Evolutionary conservation across 2,888 invertebrate genomes (phyloP), one percentile per base, ranked within the genome.

Genomic region (Pterostichus madidus): DNA sequence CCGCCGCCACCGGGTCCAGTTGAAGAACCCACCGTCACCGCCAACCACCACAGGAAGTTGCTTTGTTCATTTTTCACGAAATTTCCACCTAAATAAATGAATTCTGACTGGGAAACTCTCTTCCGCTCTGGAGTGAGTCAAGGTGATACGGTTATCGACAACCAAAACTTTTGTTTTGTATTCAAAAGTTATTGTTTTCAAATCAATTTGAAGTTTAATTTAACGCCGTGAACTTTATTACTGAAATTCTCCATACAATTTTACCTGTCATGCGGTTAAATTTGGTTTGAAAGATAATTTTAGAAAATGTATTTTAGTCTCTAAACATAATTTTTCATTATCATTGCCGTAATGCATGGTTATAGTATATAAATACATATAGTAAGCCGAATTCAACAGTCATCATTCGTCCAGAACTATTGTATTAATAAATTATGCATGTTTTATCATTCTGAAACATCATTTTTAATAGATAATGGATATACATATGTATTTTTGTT

Each of bases 101-200:
- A 71, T 71, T 44, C 68, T 44, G 39, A 17, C 44, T 52, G n/a
- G 8, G n/a, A 13, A n/a, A n/a, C n/a, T 52, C 13, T n/a, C n/a
- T 52, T 71, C 68, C 68, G 17, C 11, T 8, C 39, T 39, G 39
- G 39, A 39, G 7, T 39, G 7, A 39, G 7, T 39, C 68, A 71
- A 71, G 68, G 68, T 71, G 68, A 71, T 71, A 71, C 68, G 44
- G 39, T 71, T 71, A 71, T 71, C 68, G 68, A 71, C 68, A 71
- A 71, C 68, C 68, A 15, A 71, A 64, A 44, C 64, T 64, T 64
- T 64, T 71, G 39, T 71, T 71, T 71, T 71, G 39, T 71, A 44
- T 71, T 71, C n/a, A 44, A 39, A 44, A 44, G 68, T 39, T 39
- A 15, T 71, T 71, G 68, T 71, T 71, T 71, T 71, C 68, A 44